Evolutionary conservation across 1,140 invertebrate genomes (phyloP).

Genomic region (Pseudomyrmex pallidus): DNA sequence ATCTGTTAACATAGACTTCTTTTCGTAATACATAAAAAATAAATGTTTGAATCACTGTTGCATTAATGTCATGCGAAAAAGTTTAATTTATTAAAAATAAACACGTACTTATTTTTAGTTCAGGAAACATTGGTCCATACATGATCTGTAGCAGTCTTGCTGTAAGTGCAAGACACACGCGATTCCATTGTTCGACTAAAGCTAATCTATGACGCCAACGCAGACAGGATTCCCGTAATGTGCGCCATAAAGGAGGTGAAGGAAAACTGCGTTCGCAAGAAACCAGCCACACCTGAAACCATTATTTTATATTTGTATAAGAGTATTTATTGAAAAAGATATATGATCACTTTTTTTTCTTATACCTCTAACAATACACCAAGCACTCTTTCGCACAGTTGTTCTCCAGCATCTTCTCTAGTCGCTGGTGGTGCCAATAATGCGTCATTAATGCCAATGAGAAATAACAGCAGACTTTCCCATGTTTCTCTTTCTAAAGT

Average conservation of each 20-base stretch:
- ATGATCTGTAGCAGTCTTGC: slow-evolving; percentile 93
- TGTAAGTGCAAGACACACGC: slow-evolving; percentile 95
- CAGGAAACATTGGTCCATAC: slow-evolving; percentile 95
- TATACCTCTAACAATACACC: slow-evolving; percentile 95
- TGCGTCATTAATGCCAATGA: slow-evolving; percentile 97
- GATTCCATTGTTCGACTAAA: slow-evolving; percentile 97
- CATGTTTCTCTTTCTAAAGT: slow-evolving; percentile 94
- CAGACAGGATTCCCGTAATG: slow-evolving; percentile 95
- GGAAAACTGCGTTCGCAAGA: slow-evolving; percentile 96
- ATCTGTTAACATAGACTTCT: slow-evolving; percentile 84
- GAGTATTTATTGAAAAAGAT: no score
- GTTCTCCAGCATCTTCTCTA: slow-evolving; percentile 97
- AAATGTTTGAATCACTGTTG: no score
- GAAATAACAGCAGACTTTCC: slow-evolving; percentile 95
- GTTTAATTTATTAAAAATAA: slow-evolving; percentile 45
- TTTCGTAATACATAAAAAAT: background rate
- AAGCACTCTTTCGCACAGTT: slow-evolving; percentile 96
- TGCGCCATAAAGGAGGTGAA: slow-evolving; percentile 97
- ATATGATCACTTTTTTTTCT: background rate
- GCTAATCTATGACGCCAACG: slow-evolving; percentile 97
- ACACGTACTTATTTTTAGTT: slow-evolving; percentile 91
- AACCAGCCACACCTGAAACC: slow-evolving; percentile 91
- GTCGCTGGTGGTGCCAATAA: slow-evolving; percentile 95
- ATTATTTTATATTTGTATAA: slow-evolving; percentile 15
- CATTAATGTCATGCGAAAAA: no score